Base-by-base conservation (phyloP, 2,797 vertebrate genomes). In the Danio albolineatus region DNA sequence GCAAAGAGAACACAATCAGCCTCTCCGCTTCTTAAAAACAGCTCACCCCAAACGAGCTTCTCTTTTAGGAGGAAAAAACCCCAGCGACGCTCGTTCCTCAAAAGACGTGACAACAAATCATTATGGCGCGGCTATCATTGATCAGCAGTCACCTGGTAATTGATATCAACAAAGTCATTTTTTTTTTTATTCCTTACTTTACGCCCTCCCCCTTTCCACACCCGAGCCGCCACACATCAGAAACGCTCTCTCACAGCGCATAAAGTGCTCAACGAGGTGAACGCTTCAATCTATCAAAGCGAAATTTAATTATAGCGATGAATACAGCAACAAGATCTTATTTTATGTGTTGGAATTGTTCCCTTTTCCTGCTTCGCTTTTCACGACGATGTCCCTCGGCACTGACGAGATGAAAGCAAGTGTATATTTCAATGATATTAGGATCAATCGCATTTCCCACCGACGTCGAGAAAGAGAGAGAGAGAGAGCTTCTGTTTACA, bases 61-160 rank as follows among this genome's bases (percentile, higher is more conserved):
- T 82, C 69, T 79, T 62, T 65, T 60, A 86, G 81, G 61, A 28
- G 85, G 80, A 60, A 39, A 46, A 53, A 74, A 51, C 10, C 4
- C 8, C 78, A 54, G 84, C 85, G 84, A 84, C 82, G 87, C 89
- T 86, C 90, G 90, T 93, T 93, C 81, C 83, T 91, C 90, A 95
- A 93, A 60, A 95, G 93, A 96, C 94, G 90, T 94, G 95, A 95
- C 95, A 96, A 95, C 93, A 95, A 96, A 97, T 96, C 95, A 96
- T 95, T 96, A 95, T 89, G 90, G 92, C 92, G 92, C 94, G 92
- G 94, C 89, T 93, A 87, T 92, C 90, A 97, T 97, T 96, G 96
- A 97, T 96, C 96, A 98, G 93, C 93, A 94, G 94, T 95, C 96
- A 96, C 93, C 94, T 94, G 94, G 95, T 97, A 97, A 97, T 96